These are phyloP conservation scores for Eupithecia centaureata DNA, from an alignment of 2,888 invertebrate genomes.

Conservation along the genomic window DNA sequence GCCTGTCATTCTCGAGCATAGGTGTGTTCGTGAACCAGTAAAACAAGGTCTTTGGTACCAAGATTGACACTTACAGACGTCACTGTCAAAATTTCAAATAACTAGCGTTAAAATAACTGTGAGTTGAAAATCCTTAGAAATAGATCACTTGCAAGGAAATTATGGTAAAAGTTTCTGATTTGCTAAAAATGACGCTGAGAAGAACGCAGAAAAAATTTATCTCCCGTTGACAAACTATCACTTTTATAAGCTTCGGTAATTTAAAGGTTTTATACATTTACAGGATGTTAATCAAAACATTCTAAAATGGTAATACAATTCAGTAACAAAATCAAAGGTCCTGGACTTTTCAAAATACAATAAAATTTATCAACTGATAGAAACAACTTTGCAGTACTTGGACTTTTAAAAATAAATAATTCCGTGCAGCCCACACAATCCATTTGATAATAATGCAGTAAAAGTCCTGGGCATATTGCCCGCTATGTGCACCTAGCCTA, in stretches of 20 bases:
- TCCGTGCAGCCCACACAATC: no score
- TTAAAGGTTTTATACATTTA: neutral
- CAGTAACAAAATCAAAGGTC: neutral
- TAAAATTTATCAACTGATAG: neutral
- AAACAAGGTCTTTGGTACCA: conserved; percentile 3
- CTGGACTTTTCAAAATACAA: neutral
- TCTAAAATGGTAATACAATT: neutral
- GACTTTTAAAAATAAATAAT: no score
- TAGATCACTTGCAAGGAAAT: neutral
- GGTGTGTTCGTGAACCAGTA: conserved; percentile 18
- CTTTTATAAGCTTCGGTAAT: no score
- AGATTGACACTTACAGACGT: conserved; percentile 5
- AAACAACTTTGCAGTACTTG: neutral
- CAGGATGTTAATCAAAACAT: neutral
- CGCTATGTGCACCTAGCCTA: neutral
- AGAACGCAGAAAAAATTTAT: no score
- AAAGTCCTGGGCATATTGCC: neutral
- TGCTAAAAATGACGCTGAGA: no score
- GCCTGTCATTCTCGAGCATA: conserved; percentile 52
- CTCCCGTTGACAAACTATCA: no score
- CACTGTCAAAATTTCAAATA: conserved; percentile 11
- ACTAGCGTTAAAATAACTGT: neutral
- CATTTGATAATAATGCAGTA: neutral
- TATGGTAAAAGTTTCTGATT: no score
- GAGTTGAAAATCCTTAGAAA: neutral